These are phyloP conservation scores for Drosophila nigricruria DNA, from an alignment of 2,888 invertebrate genomes.

Conservation along the genomic window DNA sequence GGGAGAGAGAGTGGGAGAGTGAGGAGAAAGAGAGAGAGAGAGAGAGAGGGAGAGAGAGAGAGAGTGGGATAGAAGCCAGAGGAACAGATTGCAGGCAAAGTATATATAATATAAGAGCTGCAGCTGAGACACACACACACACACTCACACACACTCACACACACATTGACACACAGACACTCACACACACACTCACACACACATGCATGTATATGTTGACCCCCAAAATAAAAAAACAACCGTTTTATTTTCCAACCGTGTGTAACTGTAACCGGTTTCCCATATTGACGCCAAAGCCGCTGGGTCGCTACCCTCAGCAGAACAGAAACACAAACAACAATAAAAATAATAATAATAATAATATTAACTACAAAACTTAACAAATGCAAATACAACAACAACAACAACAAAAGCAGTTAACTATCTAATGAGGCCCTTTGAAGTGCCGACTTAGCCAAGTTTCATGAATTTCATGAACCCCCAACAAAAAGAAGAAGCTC, in stretches of 20 bases:
- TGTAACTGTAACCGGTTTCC: slow-evolving; percentile 75
- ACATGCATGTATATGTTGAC: slow-evolving; percentile 34
- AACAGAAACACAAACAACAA: slow-evolving; percentile 9
- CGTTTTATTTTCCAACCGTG: slow-evolving; percentile 30
- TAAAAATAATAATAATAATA: not conserved
- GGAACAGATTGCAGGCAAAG: slow-evolving; percentile 21
- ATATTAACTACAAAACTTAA: slow-evolving; percentile 25
- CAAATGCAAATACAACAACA: slow-evolving; percentile 12
- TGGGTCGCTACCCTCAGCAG: slow-evolving; percentile 56
- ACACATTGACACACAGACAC: slow-evolving; percentile 1
- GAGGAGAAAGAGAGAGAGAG: not conserved
- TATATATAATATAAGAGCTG: slow-evolving; percentile 23
- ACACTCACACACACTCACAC: slow-evolving; percentile 1
- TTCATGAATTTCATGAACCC: not conserved
- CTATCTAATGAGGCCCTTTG: slow-evolving; percentile 27
- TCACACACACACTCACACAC: slow-evolving; percentile 3
- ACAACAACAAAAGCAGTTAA: slow-evolving; percentile 18
- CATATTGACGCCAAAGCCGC: slow-evolving; percentile 33
- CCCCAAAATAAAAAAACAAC: slow-evolving; percentile 47
- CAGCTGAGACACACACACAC: slow-evolving; percentile 9
- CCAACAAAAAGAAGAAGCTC: not conserved
- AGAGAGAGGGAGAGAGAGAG: not conserved
- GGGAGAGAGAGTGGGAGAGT: not conserved
- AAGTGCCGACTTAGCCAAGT: not conserved
- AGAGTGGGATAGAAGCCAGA: not conserved